Evolutionary conservation across 2,888 invertebrate genomes (phyloP).

Genomic region (Pegoplata infirma): DNA sequence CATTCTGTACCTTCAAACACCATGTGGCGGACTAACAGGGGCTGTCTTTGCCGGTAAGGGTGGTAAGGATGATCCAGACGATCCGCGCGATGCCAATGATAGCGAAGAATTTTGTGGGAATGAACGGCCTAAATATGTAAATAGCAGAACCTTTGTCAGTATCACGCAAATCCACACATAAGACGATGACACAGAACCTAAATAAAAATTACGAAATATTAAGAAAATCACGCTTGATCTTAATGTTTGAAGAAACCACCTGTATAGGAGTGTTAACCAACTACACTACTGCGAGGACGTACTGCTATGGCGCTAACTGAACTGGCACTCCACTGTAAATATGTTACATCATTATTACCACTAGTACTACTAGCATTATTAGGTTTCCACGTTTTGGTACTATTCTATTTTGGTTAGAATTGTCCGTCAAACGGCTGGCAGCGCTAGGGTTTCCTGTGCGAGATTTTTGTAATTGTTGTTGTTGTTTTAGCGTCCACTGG

Average conservation of each 20-base stretch:
- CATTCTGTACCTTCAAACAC: conserved; percentile 77
- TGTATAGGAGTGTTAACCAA: conserved; percentile 87
- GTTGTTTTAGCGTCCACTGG: too few relatives aligned
- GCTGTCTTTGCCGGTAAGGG: conserved; percentile 89
- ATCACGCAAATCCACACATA: conserved; percentile 84
- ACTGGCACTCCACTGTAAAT: conserved; percentile 76
- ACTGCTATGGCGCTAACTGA: conserved; percentile 77
- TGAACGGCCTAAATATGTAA: conserved; percentile 80
- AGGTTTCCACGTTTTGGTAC: conserved; percentile 27
- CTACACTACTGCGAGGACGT: conserved; percentile 87
- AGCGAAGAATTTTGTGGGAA: conserved; percentile 74
- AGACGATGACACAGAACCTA: conserved; percentile 86
- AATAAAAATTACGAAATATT: conserved; percentile 35
- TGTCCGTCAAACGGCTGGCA: conserved; percentile 63
- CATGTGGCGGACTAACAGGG: conserved; percentile 86
- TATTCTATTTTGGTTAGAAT: conserved; percentile 11
- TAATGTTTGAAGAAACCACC: conserved; percentile 74
- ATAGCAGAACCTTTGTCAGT: conserved; percentile 81
- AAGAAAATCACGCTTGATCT: conserved; percentile 34
- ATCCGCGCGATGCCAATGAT: conserved; percentile 79
- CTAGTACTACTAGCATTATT: conserved; percentile 37
- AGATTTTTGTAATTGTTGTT: conserved; percentile 54
- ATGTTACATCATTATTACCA: conserved; percentile 50
- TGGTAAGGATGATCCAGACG: conserved; percentile 83
- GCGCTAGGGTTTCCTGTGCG: conserved; percentile 57